These are phyloP conservation scores for Tetranychus piercei DNA, from an alignment of 2,888 invertebrate genomes.

Conservation along the genomic window DNA sequence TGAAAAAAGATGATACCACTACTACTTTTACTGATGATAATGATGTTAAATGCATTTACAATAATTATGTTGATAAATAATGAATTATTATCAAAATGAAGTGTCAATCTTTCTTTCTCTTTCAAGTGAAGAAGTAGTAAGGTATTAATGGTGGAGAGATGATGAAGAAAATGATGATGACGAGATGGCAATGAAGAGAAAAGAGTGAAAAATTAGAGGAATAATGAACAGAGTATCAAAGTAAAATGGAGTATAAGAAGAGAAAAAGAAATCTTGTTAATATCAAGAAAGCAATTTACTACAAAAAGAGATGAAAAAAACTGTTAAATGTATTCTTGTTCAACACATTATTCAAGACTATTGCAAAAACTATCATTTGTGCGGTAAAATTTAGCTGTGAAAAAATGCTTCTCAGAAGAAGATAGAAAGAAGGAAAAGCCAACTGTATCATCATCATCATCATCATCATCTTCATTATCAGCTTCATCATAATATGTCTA, in stretches of 20 bases:
- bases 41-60: slow-evolving; percentile 1
- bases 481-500: neutral
- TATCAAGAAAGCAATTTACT: neutral
- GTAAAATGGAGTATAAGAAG: neutral
- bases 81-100: neutral
- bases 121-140: neutral
- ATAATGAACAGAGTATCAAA: neutral
- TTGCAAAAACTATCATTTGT: neutral
- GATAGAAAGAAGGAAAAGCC: neutral
- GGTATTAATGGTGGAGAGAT: neutral
- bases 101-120: neutral
- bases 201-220: too few relatives aligned
- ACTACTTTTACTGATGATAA: neutral
- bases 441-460: neutral
- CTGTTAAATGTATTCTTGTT: neutral
- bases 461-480: neutral
- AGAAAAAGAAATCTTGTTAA: neutral
- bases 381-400: neutral
- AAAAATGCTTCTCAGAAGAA: neutral
- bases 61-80: slow-evolving; percentile 1
- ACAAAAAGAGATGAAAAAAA: neutral
- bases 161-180: neutral
- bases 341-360: neutral
- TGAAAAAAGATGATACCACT: neutral
- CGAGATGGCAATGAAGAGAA: neutral